These are phyloP conservation scores for Ophiothrix spiculata DNA, from an alignment of 35 echinoderm and acorn worm genomes.

Conservation along the genomic window DNA sequence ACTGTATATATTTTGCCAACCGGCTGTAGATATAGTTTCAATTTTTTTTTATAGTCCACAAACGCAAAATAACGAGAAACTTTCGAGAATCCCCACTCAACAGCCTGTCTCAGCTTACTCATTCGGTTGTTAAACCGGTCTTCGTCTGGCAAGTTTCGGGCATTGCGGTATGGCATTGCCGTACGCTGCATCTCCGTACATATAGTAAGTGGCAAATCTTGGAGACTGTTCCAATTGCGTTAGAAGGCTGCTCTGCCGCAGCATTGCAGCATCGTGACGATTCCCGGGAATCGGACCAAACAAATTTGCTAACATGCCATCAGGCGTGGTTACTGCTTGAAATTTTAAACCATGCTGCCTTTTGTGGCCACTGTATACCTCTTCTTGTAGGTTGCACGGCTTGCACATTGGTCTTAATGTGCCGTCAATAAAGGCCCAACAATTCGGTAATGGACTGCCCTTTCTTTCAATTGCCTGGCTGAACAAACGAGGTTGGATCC, in stretches of 20 bases:
- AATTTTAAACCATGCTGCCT: conserved; percentile 9
- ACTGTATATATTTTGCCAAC: neutral
- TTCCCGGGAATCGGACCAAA: neutral
- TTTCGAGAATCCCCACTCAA: conserved; percentile 5
- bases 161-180: neutral
- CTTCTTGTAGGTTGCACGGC: neutral
- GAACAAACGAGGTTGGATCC: too few relatives aligned
- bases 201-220: neutral
- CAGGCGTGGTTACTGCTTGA: neutral
- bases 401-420: conserved; percentile 10
- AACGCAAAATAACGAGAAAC: neutral
- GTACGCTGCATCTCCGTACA: neutral
- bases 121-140: neutral
- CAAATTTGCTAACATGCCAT: neutral
- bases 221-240: neutral
- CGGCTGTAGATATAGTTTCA: neutral
- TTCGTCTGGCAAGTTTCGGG: neutral
- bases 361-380: conserved; percentile 9
- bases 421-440: neutral
- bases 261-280: neutral
- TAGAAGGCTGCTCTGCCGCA: neutral
- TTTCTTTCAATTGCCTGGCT: too few relatives aligned
- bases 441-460: neutral
- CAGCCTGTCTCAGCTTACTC: neutral
- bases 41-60: neutral